Base-by-base conservation (phyloP, 2,113 vertebrate species). In the Nyctibius bracteatus region DNA sequence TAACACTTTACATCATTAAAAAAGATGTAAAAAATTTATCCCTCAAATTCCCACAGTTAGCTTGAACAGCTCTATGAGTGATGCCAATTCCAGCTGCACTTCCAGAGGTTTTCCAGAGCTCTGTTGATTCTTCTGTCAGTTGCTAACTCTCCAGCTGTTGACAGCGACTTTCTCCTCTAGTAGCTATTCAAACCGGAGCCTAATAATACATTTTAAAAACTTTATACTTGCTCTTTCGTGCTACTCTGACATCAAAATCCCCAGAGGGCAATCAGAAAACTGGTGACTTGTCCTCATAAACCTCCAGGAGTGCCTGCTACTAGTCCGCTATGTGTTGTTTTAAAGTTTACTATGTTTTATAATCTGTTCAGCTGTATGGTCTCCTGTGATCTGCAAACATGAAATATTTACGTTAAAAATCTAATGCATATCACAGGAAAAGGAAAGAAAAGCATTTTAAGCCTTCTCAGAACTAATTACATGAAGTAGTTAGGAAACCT, bases 341-440 rank as follows among this genome's bases (percentile, higher is more conserved):
- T 91, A 63, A 96, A 89, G 59, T 71, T 67, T 22, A 37, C 77
- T 66, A 1, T 78, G 59, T 81, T 97, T 81, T 91, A 71, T 78
- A 71, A 81, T 89, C 80, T 91, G 41, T 81, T 92, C 86, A 73
- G 51, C 86, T 71, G 47, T 55, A 21, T 52, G 63, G 73, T 94
- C 83, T 92, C 83, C 51, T 51, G 88, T 74, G 77, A 81, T 91
- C 81, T 65, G 83, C 84, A 86, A 75, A 84, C 89, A 84, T 92
- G 65, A 94, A 89, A 94, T 89, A 91, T 86, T 86, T 89, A 78
- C 5, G 0, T 93, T 91, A 59, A 92, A 86, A 84, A 91, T 81
- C 86, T 81, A 75, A 78, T 61, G 65, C 70, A 55, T 72, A 71
- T 89, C 83, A 71, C 81, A 92, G 91, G 57, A 84, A 23, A 51